Percentiles rank a stretch among this genome's conserved stretches.
Conservation (phyloP, 2,113 vertebrate species). For the Gallinago paraguaiae region DNA sequence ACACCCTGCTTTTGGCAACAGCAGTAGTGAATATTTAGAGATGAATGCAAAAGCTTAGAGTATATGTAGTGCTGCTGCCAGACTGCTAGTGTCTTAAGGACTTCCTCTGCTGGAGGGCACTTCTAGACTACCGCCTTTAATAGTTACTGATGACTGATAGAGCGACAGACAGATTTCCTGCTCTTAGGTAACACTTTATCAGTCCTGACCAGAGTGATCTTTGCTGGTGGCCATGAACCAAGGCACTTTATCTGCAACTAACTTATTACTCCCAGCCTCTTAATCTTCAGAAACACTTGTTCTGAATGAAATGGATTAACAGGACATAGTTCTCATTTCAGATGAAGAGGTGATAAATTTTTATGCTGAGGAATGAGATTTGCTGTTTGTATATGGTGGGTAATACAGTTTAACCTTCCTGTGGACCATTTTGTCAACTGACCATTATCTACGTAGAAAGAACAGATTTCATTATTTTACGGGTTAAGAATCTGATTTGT, state of each 20-base stretch:
- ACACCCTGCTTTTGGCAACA: neutral
- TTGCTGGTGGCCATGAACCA: neutral
- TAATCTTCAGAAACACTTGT: neutral
- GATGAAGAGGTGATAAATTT: neutral
- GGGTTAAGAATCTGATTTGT: conserved; percentile 29
- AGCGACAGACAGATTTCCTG: neutral
- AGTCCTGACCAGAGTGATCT: neutral
- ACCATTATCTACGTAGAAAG: neutral
- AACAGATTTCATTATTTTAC: neutral
- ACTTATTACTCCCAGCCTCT: neutral
- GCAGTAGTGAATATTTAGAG: neutral
- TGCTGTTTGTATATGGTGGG: neutral
- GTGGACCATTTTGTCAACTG: neutral
- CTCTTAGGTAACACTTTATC: neutral
- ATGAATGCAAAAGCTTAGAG: neutral
- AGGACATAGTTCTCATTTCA: neutral
- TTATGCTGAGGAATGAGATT: neutral
- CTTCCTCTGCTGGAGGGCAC: neutral
- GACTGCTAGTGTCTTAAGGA: neutral
- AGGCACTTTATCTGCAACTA: neutral
- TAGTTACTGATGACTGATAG: neutral
- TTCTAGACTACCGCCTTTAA: neutral
- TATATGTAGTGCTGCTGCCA: neutral
- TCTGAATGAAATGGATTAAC: neutral
- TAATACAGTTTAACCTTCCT: neutral